phyloP scores from a whole-genome alignment of 2,113 vertebrate genomes.

The Hepsetus odoe region DNA sequence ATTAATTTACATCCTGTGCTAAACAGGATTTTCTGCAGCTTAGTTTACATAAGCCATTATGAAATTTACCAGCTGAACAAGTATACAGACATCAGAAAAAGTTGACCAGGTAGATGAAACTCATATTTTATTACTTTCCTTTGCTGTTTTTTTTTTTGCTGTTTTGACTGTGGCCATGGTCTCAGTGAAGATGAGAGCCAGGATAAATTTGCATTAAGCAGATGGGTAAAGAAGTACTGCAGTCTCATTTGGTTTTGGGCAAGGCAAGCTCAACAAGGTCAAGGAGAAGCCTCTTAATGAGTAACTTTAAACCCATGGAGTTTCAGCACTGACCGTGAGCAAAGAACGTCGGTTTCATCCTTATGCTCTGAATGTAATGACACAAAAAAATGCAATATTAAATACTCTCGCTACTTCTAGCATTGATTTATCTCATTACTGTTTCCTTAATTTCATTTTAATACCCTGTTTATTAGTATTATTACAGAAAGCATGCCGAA shows the following conservation, averaged over 20 bases:
- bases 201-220: conserved; percentile 4
- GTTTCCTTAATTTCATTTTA: not conserved
- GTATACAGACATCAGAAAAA: not conserved
- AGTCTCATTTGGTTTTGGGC: not conserved
- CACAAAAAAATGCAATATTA: not conserved
- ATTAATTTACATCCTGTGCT: not conserved
- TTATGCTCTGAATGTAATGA: not conserved
- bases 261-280: not conserved
- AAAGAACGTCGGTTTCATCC: not conserved
- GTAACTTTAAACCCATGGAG: not conserved
- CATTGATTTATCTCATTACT: not conserved
- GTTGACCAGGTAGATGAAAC: not conserved
- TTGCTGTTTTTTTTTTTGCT: not conserved
- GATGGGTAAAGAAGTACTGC: not conserved
- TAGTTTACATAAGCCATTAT: not conserved
- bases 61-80: not conserved
- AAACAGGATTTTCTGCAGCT: not conserved
- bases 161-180: not conserved
- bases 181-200: not conserved
- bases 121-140: not conserved
- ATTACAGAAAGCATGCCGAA: not conserved
- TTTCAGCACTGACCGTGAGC: not conserved
- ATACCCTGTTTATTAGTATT: not conserved
- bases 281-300: not conserved
- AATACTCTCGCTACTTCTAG: not conserved